A percentile compares a stretch with the other conserved stretches of the same genome.
phyloP scores from a whole-genome alignment of 2,797 vertebrate genomes.

The Molothrus ater region DNA sequence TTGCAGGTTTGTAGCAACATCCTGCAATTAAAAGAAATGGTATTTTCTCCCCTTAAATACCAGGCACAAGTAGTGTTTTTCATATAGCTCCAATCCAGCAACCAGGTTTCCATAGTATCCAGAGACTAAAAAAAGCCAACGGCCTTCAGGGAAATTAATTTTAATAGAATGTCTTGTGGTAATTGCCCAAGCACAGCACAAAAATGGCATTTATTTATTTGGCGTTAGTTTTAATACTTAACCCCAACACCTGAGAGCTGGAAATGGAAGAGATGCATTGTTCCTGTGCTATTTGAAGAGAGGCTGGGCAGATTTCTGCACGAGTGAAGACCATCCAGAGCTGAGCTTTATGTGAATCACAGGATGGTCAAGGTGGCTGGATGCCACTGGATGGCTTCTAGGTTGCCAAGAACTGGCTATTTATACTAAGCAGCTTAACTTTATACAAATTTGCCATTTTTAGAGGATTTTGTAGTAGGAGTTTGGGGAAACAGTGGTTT shows the following conservation, averaged over 20 bases:
- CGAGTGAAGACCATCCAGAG: neutral
- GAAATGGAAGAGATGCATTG: neutral
- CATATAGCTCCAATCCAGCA: conserved; percentile 23
- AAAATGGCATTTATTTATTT: neutral
- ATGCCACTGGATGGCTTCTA: neutral
- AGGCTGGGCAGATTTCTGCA: neutral
- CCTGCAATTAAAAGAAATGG: neutral
- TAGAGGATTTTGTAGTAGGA: neutral
- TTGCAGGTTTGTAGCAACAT: neutral
- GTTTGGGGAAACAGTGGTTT: neutral
- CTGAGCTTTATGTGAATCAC: neutral
- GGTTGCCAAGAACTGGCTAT: neutral
- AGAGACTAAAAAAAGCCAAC: conserved; percentile 59
- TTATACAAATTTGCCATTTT: neutral
- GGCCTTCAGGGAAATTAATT: conserved; percentile 51
- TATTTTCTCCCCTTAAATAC: conserved; percentile 35
- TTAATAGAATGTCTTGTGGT: conserved; percentile 27
- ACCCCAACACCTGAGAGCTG: neutral
- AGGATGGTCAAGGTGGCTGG: neutral
- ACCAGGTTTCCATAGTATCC: conserved; percentile 66
- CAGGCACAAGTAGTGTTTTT: conserved; percentile 20
- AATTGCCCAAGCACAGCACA: neutral
- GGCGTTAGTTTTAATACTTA: neutral
- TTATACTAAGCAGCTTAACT: neutral
- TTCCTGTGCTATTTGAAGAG: neutral